Evolutionary conservation across 1,140 invertebrate species (phyloP).

Genomic region (Euborellia annulipes): DNA sequence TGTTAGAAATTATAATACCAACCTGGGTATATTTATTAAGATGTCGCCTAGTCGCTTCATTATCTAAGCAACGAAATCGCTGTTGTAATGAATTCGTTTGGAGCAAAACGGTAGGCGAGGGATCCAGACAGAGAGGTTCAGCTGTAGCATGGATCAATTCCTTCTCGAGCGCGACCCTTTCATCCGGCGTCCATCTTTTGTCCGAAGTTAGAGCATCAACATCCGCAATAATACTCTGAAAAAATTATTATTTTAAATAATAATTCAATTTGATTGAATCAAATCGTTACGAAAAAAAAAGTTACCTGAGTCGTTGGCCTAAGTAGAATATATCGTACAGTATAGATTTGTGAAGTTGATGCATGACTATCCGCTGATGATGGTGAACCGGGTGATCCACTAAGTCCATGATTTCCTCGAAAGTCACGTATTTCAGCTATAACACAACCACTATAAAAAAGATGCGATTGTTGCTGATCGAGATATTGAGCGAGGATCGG

Average conservation of each 20-base stretch:
- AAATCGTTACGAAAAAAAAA: neutral
- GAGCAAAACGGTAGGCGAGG: slow-evolving; percentile 60
- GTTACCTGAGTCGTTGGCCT: slow-evolving; percentile 72
- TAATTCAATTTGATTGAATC: too few relatives aligned
- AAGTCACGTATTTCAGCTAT: slow-evolving; percentile 83
- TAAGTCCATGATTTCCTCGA: slow-evolving; percentile 60
- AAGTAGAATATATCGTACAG: slow-evolving; percentile 54
- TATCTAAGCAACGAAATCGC: slow-evolving; percentile 54
- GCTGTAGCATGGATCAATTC: slow-evolving; percentile 66
- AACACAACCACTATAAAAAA: slow-evolving; percentile 85
- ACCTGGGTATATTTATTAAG: slow-evolving; percentile 59
- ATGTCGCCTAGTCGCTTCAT: slow-evolving; percentile 52
- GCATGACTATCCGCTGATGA: slow-evolving; percentile 13
- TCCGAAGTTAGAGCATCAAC: slow-evolving; percentile 48
- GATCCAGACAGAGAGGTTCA: slow-evolving; percentile 73
- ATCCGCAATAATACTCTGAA: slow-evolving; percentile 57
- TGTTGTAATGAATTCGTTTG: slow-evolving; percentile 56
- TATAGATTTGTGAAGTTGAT: slow-evolving; percentile 22
- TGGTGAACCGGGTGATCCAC: slow-evolving; percentile 20
- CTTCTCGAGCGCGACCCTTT: slow-evolving; percentile 62
- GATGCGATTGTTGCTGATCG: slow-evolving; percentile 56
- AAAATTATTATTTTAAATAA: too few relatives aligned
- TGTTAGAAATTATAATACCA: too few relatives aligned
- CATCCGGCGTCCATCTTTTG: slow-evolving; percentile 57
- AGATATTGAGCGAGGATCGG: slow-evolving; percentile 69